Percentiles rank a stretch among this genome's conserved stretches.
Evolutionary conservation across 1,140 invertebrate species (phyloP).

Genomic region (Drosophila nasuta): DNA sequence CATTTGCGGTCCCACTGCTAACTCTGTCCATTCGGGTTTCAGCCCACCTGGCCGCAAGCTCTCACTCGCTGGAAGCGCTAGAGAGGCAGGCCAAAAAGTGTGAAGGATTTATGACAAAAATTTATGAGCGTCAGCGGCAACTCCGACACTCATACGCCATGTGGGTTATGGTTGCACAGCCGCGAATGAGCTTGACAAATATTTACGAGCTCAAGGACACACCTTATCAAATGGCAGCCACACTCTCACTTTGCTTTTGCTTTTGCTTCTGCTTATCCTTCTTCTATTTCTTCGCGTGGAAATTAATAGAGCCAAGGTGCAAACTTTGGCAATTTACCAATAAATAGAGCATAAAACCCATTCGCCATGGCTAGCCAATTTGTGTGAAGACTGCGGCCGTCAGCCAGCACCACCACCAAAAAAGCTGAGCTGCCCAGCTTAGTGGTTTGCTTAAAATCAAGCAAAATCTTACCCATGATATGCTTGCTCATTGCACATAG

Average conservation of each 20-base stretch:
- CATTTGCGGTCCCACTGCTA: slow-evolving; percentile 53
- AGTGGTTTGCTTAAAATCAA: slow-evolving; percentile 26
- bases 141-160: slow-evolving; percentile 60
- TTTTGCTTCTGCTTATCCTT: slow-evolving; percentile 6
- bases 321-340: slow-evolving; percentile 56
- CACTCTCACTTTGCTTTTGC: slow-evolving; percentile 13
- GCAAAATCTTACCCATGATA: slow-evolving; percentile 10
- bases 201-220: slow-evolving; percentile 51
- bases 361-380: slow-evolving; percentile 44
- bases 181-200: slow-evolving; percentile 58
- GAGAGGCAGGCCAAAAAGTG: slow-evolving; percentile 36
- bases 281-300: neutral
- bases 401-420: too few species aligned
- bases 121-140: slow-evolving; percentile 43
- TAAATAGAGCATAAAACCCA: slow-evolving; percentile 50
- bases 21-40: neutral
- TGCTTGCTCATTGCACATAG: slow-evolving; percentile 16
- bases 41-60: neutral
- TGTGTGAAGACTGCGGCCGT: slow-evolving; percentile 1
- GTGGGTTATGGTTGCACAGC: slow-evolving; percentile 16
- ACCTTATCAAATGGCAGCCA: slow-evolving; percentile 48
- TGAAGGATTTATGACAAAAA: slow-evolving; percentile 56
- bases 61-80: neutral
- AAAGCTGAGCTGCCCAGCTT: slow-evolving; percentile 16
- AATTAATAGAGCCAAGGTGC: slow-evolving; percentile 39